Evolutionary conservation across 2,888 invertebrate genomes (phyloP).

Genomic region (Apodemia duryi): DNA sequence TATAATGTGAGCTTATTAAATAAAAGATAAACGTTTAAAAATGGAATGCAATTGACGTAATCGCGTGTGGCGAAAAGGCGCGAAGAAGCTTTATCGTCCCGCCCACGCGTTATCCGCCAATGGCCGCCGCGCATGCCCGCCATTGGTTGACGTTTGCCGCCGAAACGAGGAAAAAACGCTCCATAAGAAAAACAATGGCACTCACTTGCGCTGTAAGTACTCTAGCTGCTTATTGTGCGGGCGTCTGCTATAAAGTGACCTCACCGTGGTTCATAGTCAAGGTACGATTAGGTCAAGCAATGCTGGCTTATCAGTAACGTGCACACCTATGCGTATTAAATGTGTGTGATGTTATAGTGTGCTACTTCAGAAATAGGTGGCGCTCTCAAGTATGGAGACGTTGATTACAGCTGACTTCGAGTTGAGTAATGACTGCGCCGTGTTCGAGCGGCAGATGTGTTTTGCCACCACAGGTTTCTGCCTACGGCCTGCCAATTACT

Average conservation of each 20-base stretch:
- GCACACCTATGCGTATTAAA: not conserved
- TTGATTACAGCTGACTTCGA: not conserved
- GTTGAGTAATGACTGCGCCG: not conserved
- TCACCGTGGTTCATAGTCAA: not conserved
- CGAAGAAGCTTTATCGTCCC: slow-evolving; percentile 43
- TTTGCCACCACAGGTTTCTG: not conserved
- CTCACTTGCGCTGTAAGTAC: slow-evolving; percentile 38
- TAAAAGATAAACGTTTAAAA: slow-evolving; percentile 32
- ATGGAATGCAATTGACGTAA: slow-evolving; percentile 37
- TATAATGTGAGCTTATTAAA: not conserved
- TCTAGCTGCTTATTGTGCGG: slow-evolving; percentile 44
- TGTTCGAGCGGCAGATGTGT: not conserved
- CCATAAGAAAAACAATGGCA: slow-evolving; percentile 70
- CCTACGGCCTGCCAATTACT: not conserved
- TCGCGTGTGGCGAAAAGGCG: slow-evolving; percentile 46
- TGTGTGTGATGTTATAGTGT: slow-evolving; percentile 8
- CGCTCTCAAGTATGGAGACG: not conserved
- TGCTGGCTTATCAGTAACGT: slow-evolving; percentile 14
- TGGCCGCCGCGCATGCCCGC: slow-evolving; percentile 41
- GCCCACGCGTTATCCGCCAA: slow-evolving; percentile 46
- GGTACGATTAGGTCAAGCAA: not conserved
- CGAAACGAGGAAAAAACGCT: slow-evolving; percentile 39
- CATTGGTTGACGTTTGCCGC: slow-evolving; percentile 51
- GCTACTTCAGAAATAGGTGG: slow-evolving; percentile 7
- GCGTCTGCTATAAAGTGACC: slow-evolving; percentile 33